phyloP scores from a whole-genome alignment of 2,797 vertebrate species.

The Artibeus lituratus region DNA sequence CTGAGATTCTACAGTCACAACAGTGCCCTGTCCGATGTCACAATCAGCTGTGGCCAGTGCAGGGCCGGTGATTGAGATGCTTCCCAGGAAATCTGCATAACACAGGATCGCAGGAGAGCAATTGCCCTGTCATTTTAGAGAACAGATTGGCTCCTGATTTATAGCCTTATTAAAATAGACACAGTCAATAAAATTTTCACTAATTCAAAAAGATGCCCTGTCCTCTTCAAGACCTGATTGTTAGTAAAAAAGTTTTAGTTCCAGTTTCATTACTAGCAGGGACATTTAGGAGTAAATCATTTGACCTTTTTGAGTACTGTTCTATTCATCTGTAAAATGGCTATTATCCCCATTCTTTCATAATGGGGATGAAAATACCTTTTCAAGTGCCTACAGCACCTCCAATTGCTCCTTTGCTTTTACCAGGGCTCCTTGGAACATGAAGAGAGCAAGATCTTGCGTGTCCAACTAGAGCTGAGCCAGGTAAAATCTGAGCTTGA shows the following conservation, averaged over 20 bases:
- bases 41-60: background rate
- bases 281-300: background rate
- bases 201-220: background rate
- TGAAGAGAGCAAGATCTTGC: conserved; percentile 92
- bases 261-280: background rate
- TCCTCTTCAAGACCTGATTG: background rate
- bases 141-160: background rate
- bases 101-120: background rate
- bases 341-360: background rate
- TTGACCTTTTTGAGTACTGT: background rate
- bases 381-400: background rate
- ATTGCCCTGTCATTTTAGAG: background rate
- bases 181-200: background rate
- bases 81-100: background rate
- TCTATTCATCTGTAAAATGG: background rate
- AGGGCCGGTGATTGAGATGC: background rate
- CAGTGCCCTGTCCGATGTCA: background rate
- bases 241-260: background rate
- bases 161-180: background rate
- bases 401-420: background rate
- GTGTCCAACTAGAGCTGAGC: conserved; percentile 90
- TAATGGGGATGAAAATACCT: background rate
- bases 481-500: conserved; percentile 92
- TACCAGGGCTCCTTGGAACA: conserved; percentile 90
- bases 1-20: background rate